These are phyloP conservation scores for Acanthopleura granulata DNA, from an alignment of 2,888 invertebrate species.

Conservation along the genomic window DNA sequence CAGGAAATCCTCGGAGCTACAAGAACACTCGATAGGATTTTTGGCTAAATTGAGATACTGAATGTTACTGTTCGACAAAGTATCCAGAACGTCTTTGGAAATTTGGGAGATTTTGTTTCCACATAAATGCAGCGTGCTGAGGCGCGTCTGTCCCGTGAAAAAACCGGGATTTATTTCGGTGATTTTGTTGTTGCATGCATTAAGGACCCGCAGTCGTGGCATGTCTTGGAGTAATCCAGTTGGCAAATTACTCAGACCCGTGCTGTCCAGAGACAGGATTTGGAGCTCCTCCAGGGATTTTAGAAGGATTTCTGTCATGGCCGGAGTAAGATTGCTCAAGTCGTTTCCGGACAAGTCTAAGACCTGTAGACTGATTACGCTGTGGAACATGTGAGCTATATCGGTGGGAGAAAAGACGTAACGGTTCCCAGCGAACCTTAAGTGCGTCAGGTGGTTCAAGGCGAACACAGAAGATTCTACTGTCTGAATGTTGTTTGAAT, in stretches of 20 bases:
- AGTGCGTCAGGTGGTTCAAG: not conserved
- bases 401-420: not conserved
- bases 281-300: not conserved
- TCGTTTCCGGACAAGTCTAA: not conserved
- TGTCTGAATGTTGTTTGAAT: not conserved
- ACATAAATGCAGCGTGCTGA: not conserved
- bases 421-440: not conserved
- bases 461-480: not conserved
- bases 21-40: conserved; percentile 8
- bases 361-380: not conserved
- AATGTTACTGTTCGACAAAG: not conserved
- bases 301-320: not conserved
- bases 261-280: not conserved
- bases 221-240: not conserved
- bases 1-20: not conserved
- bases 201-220: not conserved
- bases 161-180: not conserved
- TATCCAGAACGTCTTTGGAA: not conserved
- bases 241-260: not conserved
- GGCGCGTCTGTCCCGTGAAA: not conserved
- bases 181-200: not conserved
- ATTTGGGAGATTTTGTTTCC: not conserved
- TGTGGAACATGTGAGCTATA: not conserved
- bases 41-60: not conserved
- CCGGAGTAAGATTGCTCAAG: not conserved